These are phyloP conservation scores for Dunckerocampus dactyliophorus DNA, from an alignment of 2,113 vertebrate genomes.

Conservation along the genomic window DNA sequence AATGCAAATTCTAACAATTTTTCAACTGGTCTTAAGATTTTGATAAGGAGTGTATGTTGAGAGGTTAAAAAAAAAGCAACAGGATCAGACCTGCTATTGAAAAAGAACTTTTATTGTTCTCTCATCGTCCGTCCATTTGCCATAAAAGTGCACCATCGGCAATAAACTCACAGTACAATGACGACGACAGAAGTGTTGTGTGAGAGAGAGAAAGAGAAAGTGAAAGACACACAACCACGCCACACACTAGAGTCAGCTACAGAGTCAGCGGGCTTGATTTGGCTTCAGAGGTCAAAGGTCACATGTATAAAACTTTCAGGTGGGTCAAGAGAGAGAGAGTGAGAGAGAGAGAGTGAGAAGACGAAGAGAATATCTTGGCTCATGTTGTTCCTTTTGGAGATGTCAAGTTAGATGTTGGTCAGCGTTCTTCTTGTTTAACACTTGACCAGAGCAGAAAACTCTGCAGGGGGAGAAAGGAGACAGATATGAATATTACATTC, in stretches of 20 bases:
- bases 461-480: constrained; percentile 53
- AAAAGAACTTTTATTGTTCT: constrained; percentile 78
- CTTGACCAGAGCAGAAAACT: constrained; percentile 76
- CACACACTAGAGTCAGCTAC: constrained; percentile 63
- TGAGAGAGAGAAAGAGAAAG: constrained; percentile 32
- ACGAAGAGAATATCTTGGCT: constrained; percentile 55
- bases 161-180: constrained; percentile 63
- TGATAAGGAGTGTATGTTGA: too few species aligned
- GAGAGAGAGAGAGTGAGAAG: constrained; percentile 48
- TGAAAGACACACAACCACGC: constrained; percentile 59
- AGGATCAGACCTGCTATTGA: constrained; percentile 55
- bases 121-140: constrained; percentile 68
- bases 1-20: too few species aligned
- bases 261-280: constrained; percentile 42
- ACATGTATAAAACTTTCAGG: constrained; percentile 72
- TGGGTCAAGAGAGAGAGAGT: constrained; percentile 22
- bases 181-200: constrained; percentile 53
- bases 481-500: not conserved
- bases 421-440: constrained; percentile 56
- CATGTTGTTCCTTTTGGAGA: constrained; percentile 69
- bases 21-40: too few species aligned
- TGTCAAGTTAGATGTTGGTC: constrained; percentile 60
- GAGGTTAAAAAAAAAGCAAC: constrained; percentile 7
- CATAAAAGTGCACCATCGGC: constrained; percentile 71
- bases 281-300: constrained; percentile 44